Evolutionary conservation across 2,113 vertebrate species (phyloP), one percentile per base, ranked within the genome.

Genomic region (Archocentrus centrarchus): DNA sequence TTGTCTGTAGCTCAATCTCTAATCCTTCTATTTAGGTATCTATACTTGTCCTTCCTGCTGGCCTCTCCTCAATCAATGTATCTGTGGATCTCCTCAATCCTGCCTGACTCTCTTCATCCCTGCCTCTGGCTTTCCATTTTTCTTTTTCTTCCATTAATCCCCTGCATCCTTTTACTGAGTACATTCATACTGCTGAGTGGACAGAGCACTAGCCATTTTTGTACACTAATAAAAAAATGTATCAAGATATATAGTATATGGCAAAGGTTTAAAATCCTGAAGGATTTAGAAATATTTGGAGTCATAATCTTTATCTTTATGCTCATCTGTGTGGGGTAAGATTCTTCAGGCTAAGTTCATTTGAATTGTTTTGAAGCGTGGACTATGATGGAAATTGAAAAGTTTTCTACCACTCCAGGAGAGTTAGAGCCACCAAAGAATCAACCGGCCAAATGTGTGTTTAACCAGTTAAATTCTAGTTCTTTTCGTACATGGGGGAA

Each of bases 61-160:
- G 53, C 75, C 58, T 10, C 75, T 44, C 13, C 10, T 76, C 27
- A 66, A 68, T 83, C 80, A 63, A n/a, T 39, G 35, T 58, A 81
- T 77, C 60, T 24, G 35, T 81, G 55, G 32, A 61, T 79, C 32
- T 81, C n/a, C 37, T 61, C 39, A 79, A 14, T 62, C 20, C 27
- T 41, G 35, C 50, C 55, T 2, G 61, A 39, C 61, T 79, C 75
- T 24, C 30, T 77, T 44, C 15, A 77, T 78, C 10, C 35, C 44
- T 82, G 75, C 77, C n/a, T 57, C 66, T 77, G 57, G 81, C 78
- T 27, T 32, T 85, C 44, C 9, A 58, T 63, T 81, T 86, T 62
- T 60, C 61, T 22, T 63, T 39, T 63, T 73, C 66, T 59, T 63
- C 32, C 78, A 73, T 80, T 53, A 68, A 59, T 84, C 68, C 60